A percentile compares a stretch with the other conserved stretches of the same genome.
These are phyloP conservation scores for Gibbula magus DNA, from an alignment of 2,888 invertebrate genomes.

Conservation along the genomic window DNA sequence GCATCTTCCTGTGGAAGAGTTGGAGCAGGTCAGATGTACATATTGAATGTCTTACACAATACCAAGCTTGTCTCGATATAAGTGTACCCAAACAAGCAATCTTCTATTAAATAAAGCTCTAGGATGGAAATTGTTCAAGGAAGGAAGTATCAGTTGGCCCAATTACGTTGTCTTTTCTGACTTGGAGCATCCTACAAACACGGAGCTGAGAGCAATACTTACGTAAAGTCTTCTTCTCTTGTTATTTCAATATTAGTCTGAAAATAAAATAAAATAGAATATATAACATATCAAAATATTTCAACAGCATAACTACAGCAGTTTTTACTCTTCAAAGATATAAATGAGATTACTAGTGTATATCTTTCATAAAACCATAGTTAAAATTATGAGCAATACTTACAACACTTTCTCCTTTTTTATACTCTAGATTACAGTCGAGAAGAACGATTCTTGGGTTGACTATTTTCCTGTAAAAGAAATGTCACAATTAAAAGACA, in stretches of 20 bases:
- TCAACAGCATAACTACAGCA: no score
- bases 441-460: slow-evolving; percentile 95
- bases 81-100: no score
- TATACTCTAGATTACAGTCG: slow-evolving; percentile 97
- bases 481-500: neutral
- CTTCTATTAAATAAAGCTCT: no score
- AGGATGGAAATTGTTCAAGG: neutral
- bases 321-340: no score
- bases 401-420: slow-evolving; percentile 95
- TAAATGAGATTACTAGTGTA: neutral
- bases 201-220: slow-evolving; percentile 44
- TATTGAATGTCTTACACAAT: no score
- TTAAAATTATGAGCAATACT: slow-evolving; percentile 6
- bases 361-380: no score
- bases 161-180: no score
- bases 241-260: slow-evolving; percentile 96
- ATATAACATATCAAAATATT: neutral
- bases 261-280: slow-evolving; percentile 36
- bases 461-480: slow-evolving; percentile 83
- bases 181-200: neutral
- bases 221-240: slow-evolving; percentile 91
- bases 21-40: no score
- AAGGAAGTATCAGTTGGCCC: no score
- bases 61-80: no score
- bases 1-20: slow-evolving; percentile 82